Conservation (phyloP, 2,888 invertebrate genomes). For the Drosophila mimetica region DNA sequence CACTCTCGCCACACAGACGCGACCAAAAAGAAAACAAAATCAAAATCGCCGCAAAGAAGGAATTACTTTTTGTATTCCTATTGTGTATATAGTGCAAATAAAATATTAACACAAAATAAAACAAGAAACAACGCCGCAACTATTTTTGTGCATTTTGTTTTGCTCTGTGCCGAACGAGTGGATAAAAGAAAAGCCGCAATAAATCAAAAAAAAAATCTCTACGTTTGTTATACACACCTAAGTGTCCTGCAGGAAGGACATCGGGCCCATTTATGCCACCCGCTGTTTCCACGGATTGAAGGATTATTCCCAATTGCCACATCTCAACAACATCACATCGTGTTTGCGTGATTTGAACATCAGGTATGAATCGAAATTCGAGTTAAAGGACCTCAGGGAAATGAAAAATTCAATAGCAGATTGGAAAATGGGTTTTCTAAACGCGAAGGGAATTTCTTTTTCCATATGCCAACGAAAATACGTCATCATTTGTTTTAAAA, state of each 20-base stretch:
- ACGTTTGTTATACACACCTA: slow-evolving; percentile 63
- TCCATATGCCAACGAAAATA: neutral
- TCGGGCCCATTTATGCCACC: slow-evolving; percentile 37
- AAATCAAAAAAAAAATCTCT: slow-evolving; percentile 48
- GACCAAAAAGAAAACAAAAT: slow-evolving; percentile 29
- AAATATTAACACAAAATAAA: slow-evolving; percentile 1
- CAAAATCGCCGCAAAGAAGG: slow-evolving; percentile 19
- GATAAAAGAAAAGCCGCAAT: slow-evolving; percentile 21
- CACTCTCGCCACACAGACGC: slow-evolving; percentile 20
- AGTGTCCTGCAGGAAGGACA: slow-evolving; percentile 66
- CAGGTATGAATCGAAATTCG: slow-evolving; percentile 55
- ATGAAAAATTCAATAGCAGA: neutral
- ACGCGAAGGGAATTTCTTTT: neutral
- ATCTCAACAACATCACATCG: slow-evolving; percentile 21
- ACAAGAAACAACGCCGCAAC: slow-evolving; percentile 9
- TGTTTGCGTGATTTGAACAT: slow-evolving; percentile 30
- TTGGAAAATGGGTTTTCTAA: neutral
- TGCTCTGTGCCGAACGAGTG: slow-evolving; percentile 28
- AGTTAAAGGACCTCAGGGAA: neutral
- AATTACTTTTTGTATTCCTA: slow-evolving; percentile 26
- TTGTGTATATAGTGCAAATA: slow-evolving; percentile 26
- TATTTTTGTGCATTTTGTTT: slow-evolving; percentile 33
- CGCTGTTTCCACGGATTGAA: slow-evolving; percentile 14
- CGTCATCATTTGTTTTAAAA: no score
- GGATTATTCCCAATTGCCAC: slow-evolving; percentile 52